These are phyloP conservation scores for Cotesia chilonis DNA, from an alignment of 1,140 invertebrate genomes.

Conservation along the genomic window DNA sequence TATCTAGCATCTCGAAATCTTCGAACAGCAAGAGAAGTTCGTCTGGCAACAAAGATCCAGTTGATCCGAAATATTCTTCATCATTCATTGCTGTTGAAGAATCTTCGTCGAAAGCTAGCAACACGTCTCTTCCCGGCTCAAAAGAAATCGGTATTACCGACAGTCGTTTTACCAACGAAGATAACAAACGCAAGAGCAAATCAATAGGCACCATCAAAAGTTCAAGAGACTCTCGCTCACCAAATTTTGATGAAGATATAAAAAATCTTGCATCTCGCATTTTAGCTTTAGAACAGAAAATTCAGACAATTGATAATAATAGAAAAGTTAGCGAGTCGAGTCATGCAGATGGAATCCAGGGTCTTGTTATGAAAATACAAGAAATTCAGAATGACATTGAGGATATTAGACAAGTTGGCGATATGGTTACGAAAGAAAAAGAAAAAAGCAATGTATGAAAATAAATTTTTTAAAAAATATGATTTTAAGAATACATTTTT, in stretches of 20 bases:
- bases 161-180: too few relatives aligned
- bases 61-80: neutral
- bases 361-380: slow-evolving; percentile 53
- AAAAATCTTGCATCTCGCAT: slow-evolving; percentile 46
- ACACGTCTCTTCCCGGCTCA: too few relatives aligned
- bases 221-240: slow-evolving; percentile 38
- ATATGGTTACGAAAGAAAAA: slow-evolving; percentile 55
- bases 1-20: too few relatives aligned
- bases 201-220: slow-evolving; percentile 38
- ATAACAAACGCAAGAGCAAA: neutral
- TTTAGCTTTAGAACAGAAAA: slow-evolving; percentile 46
- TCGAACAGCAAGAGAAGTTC: too few relatives aligned
- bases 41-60: neutral
- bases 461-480: neutral
- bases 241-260: slow-evolving; percentile 45
- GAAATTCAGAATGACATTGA: slow-evolving; percentile 56
- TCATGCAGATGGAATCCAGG: slow-evolving; percentile 38
- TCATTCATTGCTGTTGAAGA: too few relatives aligned
- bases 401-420: slow-evolving; percentile 49
- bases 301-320: slow-evolving; percentile 41
- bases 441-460: slow-evolving; percentile 45
- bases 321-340: neutral
- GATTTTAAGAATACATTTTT: slow-evolving; percentile 12
- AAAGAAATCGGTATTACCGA: too few relatives aligned
- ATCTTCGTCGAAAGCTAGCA: too few relatives aligned